These are phyloP conservation scores for Pachycephus smyrnensis DNA, from an alignment of 2,888 invertebrate species.

Conservation along the genomic window DNA sequence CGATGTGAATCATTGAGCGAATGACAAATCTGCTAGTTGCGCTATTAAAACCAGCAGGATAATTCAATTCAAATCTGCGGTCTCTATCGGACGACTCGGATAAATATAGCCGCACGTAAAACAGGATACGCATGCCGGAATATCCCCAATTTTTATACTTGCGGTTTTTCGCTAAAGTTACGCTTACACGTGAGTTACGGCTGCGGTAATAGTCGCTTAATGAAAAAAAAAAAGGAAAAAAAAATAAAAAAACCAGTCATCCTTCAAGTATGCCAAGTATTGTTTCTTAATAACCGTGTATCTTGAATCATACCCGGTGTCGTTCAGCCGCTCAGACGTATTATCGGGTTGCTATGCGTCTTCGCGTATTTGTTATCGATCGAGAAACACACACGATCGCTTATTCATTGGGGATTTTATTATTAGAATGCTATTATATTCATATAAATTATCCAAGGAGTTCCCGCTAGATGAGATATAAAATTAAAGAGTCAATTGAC, in stretches of 20 bases:
- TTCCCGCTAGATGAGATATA: neutral
- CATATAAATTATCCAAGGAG: neutral
- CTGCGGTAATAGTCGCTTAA: constrained; percentile 27
- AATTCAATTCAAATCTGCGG: neutral
- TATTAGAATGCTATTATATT: neutral
- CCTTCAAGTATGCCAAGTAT: constrained; percentile 43
- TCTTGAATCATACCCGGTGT: constrained; percentile 33
- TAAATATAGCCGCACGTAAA: neutral
- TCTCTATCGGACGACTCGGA: neutral
- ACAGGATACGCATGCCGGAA: constrained; percentile 21
- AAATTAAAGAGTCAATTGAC: neutral
- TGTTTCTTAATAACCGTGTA: constrained; percentile 39
- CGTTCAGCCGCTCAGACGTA: constrained; percentile 1
- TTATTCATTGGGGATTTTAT: neutral
- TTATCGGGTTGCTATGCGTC: neutral
- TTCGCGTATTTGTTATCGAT: neutral
- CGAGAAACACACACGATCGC: neutral
- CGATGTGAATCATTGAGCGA: neutral
- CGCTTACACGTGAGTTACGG: constrained; percentile 20
- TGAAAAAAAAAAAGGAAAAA: neutral
- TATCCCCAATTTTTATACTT: constrained; percentile 29
- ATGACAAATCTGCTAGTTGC: neutral
- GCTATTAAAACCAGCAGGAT: neutral
- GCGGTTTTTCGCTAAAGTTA: constrained; percentile 28
- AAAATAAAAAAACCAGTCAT: constrained; percentile 44